Evolutionary conservation across 2,113 vertebrate species (phyloP).

Genomic region (Gila orcuttii): DNA sequence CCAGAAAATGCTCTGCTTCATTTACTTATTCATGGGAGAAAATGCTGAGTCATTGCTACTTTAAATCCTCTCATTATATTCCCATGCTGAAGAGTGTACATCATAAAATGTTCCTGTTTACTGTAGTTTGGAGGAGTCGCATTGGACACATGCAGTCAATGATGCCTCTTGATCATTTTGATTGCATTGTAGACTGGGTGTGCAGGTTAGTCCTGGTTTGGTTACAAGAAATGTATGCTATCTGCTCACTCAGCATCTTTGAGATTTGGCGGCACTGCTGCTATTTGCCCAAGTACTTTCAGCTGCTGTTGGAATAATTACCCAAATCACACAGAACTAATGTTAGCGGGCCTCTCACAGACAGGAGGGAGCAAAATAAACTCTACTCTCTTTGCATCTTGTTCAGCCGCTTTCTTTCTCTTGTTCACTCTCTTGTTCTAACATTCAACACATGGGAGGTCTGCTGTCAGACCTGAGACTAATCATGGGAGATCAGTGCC

Average conservation of each 20-base stretch:
- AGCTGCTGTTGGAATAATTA: constrained; percentile 44
- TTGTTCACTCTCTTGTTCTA: background rate
- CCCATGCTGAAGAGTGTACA: background rate
- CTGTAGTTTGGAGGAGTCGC: background rate
- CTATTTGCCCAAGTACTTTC: constrained; percentile 1
- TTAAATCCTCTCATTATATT: constrained; percentile 18
- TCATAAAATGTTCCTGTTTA: background rate
- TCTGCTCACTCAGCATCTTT: constrained; percentile 11
- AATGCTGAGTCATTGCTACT: constrained; percentile 28
- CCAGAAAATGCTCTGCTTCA: constrained; percentile 1
- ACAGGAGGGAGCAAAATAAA: background rate
- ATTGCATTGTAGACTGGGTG: background rate
- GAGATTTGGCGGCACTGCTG: background rate
- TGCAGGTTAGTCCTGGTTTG: background rate
- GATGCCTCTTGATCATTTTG: background rate
- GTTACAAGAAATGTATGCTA: background rate
- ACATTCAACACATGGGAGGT: background rate
- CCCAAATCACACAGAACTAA: constrained; percentile 50
- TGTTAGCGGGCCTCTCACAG: constrained; percentile 22
- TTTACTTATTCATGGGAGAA: constrained; percentile 41
- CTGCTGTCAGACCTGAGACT: background rate
- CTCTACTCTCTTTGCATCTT: constrained; percentile 9
- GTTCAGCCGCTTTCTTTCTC: background rate
- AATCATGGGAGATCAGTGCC: background rate
- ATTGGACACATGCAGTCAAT: background rate